A percentile compares a stretch with the other conserved stretches of the same genome.
phyloP scores from a whole-genome alignment of 2,797 vertebrate species.

The Amphiprion clarkii region DNA sequence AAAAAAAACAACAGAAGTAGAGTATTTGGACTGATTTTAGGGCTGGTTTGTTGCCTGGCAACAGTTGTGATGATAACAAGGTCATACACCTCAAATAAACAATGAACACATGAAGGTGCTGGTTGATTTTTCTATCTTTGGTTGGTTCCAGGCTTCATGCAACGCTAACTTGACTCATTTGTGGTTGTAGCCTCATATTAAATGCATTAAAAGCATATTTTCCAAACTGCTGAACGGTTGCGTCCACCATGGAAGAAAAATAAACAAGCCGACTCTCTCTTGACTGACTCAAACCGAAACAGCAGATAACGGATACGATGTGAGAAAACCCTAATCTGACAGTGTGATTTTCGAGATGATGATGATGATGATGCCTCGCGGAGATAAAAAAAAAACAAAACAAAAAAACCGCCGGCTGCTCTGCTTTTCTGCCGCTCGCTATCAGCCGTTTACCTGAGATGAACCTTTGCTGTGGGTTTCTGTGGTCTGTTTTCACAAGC shows the following conservation, averaged over 20 bases:
- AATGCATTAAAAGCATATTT: no score
- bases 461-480: conserved; percentile 61
- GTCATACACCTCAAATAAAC: no score
- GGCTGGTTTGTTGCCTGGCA: no score
- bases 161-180: no score
- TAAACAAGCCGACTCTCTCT: neutral
- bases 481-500: conserved; percentile 60
- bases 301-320: neutral
- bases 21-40: no score
- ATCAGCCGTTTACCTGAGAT: conserved; percentile 62
- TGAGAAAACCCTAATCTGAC: conserved; percentile 8
- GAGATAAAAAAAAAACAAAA: conserved; percentile 2
- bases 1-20: no score
- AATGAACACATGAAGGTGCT: no score
- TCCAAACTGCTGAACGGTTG: neutral
- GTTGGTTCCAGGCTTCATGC: no score
- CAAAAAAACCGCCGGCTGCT: conserved; percentile 10
- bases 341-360: conserved; percentile 7
- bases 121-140: no score
- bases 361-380: neutral
- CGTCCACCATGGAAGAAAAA: neutral
- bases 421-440: conserved; percentile 12
- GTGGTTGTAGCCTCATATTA: no score
- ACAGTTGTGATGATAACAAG: no score
- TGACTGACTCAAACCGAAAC: conserved; percentile 15